Base-by-base conservation (phyloP, 2,113 vertebrate genomes). In the Phylloscopus trochilus region DNA sequence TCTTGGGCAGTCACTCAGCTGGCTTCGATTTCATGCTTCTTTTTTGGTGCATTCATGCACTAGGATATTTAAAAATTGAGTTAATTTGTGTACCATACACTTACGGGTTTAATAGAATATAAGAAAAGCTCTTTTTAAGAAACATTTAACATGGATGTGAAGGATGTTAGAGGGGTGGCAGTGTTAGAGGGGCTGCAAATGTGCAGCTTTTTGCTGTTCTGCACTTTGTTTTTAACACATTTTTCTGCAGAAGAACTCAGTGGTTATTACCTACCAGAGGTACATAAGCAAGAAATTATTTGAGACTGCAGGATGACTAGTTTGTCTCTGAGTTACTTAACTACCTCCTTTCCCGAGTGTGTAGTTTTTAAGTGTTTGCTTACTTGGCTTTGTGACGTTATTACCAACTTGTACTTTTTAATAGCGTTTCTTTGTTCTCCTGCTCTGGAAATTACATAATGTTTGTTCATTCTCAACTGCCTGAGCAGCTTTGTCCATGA, bases 201-300 rank as follows among this genome's bases (percentile, higher is more conserved):
- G 31, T 20, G 75, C 2, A 5, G 15, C 9, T 21, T 23, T 59
- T 33, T 43, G 35, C 46, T 56, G 33, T 8, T 87, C 33, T n/a
- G 39, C 12, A 4, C 56, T 49, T 52, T 20, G 31, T 9, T 52
- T 85, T 76, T 56, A 49, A 44, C 0, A 2, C 0, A 0, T 33
- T 53, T 5, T 77, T 78, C 58, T 83, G 35, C 30, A 53, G 49
- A 58, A 79, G 51, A 63, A 7, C 28, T 53, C 20, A 9, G 18
- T 35, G 31, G 37, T 43, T 62, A 7, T 10, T 70, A 23, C 22
- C 28, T 51, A 3, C 23, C 26, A 7, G 7, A 33, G 39, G 12
- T 39, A 13, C 24, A 55, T 20, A 75, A 27, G 30, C 10, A 30
- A 62, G 46, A 37, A 69, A 60, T 35, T 35, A 30, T 31, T 60